These are phyloP conservation scores for Stomorhina lunata DNA, from an alignment of 2,888 invertebrate genomes.

Conservation along the genomic window DNA sequence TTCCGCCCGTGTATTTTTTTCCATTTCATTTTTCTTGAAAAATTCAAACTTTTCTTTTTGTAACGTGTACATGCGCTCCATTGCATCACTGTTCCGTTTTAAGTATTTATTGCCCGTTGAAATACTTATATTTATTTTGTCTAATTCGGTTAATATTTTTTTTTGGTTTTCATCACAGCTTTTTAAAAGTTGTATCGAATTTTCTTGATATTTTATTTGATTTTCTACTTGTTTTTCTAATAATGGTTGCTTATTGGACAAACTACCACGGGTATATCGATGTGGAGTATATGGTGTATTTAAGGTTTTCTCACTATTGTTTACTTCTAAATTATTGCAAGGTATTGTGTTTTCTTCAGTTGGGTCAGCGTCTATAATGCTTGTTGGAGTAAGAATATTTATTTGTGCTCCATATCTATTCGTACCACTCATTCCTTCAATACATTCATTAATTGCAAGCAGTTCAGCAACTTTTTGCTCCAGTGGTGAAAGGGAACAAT, in stretches of 20 bases:
- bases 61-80: too few species aligned
- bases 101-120: too few species aligned
- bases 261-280: not conserved
- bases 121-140: too few species aligned
- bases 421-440: too few species aligned
- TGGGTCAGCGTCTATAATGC: not conserved
- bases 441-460: too few species aligned
- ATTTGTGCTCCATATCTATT: not conserved
- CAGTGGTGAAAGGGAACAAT: conserved; percentile 38
- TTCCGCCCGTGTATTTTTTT: not conserved
- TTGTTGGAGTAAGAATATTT: not conserved
- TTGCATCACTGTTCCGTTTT: too few species aligned
- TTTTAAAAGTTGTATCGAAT: too few species aligned
- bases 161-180: too few species aligned
- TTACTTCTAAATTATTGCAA: not conserved
- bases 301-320: not conserved
- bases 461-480: conserved; percentile 23
- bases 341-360: not conserved
- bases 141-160: too few species aligned
- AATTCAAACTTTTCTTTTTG: not conserved
- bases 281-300: not conserved
- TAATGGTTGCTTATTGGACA: not conserved
- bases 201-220: too few species aligned
- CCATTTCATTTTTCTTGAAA: not conserved
- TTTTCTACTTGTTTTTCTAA: not conserved